Evolutionary conservation across 2,113 vertebrate species (phyloP).

Genomic region (Equus przewalskii): DNA sequence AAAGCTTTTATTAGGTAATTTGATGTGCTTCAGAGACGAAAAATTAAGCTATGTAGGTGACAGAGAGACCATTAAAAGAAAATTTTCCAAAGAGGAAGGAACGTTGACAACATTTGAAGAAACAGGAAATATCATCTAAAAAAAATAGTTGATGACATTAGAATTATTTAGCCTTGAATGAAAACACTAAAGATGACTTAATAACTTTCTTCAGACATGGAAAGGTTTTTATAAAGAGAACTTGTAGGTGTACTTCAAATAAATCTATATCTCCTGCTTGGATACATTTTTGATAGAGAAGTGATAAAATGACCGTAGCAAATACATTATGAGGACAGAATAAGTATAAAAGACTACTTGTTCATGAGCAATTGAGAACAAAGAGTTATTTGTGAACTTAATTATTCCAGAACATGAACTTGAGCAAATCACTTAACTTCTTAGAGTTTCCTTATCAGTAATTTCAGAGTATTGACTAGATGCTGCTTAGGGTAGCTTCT

Average conservation of each 20-base stretch:
- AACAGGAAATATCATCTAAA: constrained; percentile 3
- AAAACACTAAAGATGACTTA: background rate
- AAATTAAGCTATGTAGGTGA: background rate
- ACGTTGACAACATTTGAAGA: background rate
- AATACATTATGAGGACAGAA: background rate
- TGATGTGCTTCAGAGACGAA: constrained; percentile 21
- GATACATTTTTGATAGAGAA: background rate
- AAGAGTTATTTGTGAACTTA: background rate
- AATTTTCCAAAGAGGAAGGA: constrained; percentile 16
- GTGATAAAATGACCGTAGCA: background rate
- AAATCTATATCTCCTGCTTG: background rate
- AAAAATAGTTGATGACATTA: background rate
- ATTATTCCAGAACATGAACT: background rate
- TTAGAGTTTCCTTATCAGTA: background rate
- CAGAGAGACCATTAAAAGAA: constrained; percentile 1
- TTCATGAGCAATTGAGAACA: background rate
- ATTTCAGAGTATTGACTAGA: background rate
- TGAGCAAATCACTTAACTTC: background rate
- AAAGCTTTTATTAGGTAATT: constrained; percentile 62
- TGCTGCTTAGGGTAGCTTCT: background rate
- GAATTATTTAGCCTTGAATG: constrained; percentile 40
- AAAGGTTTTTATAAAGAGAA: background rate
- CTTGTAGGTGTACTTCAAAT: background rate
- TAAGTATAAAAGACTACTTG: background rate
- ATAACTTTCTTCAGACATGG: background rate